A percentile compares a stretch with the other conserved stretches of the same genome.
phyloP scores from a whole-genome alignment of 2,888 invertebrate genomes.

The Nemoura dubitans region DNA sequence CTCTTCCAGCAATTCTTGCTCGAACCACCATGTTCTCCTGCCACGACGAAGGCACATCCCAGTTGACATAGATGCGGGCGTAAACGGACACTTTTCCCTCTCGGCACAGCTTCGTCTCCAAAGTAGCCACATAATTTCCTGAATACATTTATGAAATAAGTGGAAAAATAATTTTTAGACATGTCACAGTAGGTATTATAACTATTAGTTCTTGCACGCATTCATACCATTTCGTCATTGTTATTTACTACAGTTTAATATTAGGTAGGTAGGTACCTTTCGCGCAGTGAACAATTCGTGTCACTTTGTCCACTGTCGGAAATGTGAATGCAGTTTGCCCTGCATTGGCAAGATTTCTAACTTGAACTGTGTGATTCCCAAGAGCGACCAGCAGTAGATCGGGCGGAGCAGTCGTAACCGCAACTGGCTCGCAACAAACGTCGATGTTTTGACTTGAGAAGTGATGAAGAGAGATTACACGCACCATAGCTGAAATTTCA shows the following conservation, averaged over 20 bases:
- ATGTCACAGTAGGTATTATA: not conserved
- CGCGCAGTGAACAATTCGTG: constrained; percentile 72
- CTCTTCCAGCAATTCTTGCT: constrained; percentile 77
- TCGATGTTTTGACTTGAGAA: constrained; percentile 72
- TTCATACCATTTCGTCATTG: too few relatives aligned
- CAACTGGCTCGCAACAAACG: constrained; percentile 71
- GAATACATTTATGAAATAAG: constrained; percentile 50
- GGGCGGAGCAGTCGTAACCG: constrained; percentile 68
- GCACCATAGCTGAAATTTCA: constrained; percentile 65
- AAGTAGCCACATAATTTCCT: constrained; percentile 73
- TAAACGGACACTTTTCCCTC: constrained; percentile 61
- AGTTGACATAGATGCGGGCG: constrained; percentile 78
- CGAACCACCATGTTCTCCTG: constrained; percentile 60
- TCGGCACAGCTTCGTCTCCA: constrained; percentile 67
- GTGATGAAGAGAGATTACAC: constrained; percentile 75
- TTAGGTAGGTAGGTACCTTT: constrained; percentile 64
- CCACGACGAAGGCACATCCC: constrained; percentile 64
- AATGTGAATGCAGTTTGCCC: constrained; percentile 67
- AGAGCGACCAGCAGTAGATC: constrained; percentile 69
- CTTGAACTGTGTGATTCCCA: constrained; percentile 69
- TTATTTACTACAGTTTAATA: too few relatives aligned
- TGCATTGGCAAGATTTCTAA: constrained; percentile 64
- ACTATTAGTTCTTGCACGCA: too few relatives aligned
- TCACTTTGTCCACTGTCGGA: constrained; percentile 77
- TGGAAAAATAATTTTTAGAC: not conserved